Conservation (phyloP, 2,113 vertebrate species). For the Sylvicapra grimmia region DNA sequence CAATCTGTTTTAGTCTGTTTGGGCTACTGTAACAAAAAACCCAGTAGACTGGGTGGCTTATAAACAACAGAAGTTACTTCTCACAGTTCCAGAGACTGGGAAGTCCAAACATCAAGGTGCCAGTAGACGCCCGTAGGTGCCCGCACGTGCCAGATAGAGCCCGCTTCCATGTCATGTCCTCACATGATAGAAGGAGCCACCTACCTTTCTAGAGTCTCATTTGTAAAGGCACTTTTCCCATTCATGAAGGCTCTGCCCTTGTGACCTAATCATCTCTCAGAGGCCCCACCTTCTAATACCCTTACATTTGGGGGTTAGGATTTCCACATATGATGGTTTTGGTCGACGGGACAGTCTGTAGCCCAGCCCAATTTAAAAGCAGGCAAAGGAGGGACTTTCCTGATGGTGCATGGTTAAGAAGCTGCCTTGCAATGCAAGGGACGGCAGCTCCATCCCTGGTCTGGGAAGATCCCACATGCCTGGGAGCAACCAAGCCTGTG, state of each 20-base stretch:
- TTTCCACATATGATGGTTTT: background rate
- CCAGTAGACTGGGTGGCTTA: background rate
- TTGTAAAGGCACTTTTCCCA: background rate
- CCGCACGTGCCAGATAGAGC: fast-evolving
- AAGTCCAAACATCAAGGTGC: background rate
- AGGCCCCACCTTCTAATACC: background rate
- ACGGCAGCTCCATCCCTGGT: background rate
- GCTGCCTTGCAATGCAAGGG: background rate
- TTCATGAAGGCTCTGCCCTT: background rate
- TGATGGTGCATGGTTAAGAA: background rate
- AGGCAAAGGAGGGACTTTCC: background rate
- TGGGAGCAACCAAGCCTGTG: background rate
- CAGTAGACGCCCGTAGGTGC: background rate
- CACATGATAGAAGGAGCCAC: background rate
- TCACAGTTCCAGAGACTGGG: background rate
- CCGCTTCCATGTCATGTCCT: background rate
- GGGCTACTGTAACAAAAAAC: background rate
- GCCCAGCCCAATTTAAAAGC: background rate
- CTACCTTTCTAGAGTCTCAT: background rate
- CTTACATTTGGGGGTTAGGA: background rate
- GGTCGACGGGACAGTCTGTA: background rate
- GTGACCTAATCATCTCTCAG: background rate
- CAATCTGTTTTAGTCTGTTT: background rate
- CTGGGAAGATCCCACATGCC: background rate
- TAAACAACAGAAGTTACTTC: background rate